A percentile compares a stretch with the other conserved stretches of the same genome.
These are phyloP conservation scores for Anableps anableps DNA, from an alignment of 2,797 vertebrate genomes.

Conservation along the genomic window DNA sequence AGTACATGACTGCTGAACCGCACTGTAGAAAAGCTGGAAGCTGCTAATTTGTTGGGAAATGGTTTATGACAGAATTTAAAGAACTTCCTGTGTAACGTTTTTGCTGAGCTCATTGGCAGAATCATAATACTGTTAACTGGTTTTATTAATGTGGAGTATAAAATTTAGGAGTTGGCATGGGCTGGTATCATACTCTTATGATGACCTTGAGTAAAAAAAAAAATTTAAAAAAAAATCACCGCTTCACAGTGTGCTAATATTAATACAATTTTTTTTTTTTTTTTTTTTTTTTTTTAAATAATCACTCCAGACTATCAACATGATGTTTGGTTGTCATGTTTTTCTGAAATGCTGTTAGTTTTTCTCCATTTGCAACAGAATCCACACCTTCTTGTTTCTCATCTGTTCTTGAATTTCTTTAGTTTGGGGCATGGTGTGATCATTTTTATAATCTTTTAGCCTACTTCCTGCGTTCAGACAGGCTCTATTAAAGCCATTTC, in stretches of 20 bases:
- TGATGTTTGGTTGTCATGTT: not conserved
- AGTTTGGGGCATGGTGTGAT: no score
- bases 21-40: not conserved
- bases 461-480: no score
- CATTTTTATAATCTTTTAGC: no score
- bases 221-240: no score
- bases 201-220: not conserved
- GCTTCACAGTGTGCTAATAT: not conserved
- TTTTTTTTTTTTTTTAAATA: no score
- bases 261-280: no score
- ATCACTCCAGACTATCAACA: not conserved
- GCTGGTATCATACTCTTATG: not conserved
- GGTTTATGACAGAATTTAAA: not conserved
- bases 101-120: not conserved
- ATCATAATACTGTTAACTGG: not conserved
- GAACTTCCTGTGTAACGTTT: not conserved
- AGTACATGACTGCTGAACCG: not conserved
- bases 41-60: not conserved
- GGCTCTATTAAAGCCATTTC: no score
- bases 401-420: no score
- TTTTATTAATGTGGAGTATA: not conserved
- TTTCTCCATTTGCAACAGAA: not conserved
- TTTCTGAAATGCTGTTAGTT: not conserved
- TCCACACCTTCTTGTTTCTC: not conserved
- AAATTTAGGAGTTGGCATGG: not conserved